Evolutionary conservation across 2,888 invertebrate genomes (phyloP).

Genomic region (Oscheius myriophilus): DNA sequence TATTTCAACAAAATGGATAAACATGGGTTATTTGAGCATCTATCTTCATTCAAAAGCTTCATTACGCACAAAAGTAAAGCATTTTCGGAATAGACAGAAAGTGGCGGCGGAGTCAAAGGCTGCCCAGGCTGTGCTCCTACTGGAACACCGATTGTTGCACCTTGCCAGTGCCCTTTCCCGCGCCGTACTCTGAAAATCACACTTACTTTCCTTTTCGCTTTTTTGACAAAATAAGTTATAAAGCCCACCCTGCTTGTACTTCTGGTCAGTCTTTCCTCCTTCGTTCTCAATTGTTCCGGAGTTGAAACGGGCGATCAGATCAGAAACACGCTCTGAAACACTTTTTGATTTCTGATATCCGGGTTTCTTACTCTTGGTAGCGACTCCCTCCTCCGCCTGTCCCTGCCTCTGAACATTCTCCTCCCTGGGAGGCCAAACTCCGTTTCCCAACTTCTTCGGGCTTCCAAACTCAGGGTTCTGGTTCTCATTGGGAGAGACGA

Average conservation of each 20-base stretch:
- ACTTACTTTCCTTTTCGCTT: not conserved
- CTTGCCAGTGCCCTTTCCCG: conserved; percentile 39
- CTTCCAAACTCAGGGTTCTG: conserved; percentile 33
- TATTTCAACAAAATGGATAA: too few species aligned
- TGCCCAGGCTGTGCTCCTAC: not conserved
- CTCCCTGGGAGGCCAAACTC: conserved; percentile 47
- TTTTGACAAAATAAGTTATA: too few species aligned
- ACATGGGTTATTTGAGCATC: too few species aligned
- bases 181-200: conserved; percentile 25
- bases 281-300: conserved; percentile 38
- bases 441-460: conserved; percentile 41
- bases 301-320: conserved; percentile 51
- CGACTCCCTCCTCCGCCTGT: conserved; percentile 30
- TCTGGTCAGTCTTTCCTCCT: conserved; percentile 31
- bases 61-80: too few species aligned
- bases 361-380: conserved; percentile 12
- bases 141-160: conserved; percentile 31
- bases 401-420: conserved; percentile 11
- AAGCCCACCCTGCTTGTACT: conserved; percentile 32
- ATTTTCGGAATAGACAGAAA: too few species aligned
- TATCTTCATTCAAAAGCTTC: too few species aligned
- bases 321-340: conserved; percentile 47
- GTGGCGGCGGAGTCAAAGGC: too few species aligned
- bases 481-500: conserved; percentile 32
- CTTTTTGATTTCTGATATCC: not conserved